phyloP scores from a whole-genome alignment of 2,113 vertebrate genomes.

The Forbesichthys agassizii region DNA sequence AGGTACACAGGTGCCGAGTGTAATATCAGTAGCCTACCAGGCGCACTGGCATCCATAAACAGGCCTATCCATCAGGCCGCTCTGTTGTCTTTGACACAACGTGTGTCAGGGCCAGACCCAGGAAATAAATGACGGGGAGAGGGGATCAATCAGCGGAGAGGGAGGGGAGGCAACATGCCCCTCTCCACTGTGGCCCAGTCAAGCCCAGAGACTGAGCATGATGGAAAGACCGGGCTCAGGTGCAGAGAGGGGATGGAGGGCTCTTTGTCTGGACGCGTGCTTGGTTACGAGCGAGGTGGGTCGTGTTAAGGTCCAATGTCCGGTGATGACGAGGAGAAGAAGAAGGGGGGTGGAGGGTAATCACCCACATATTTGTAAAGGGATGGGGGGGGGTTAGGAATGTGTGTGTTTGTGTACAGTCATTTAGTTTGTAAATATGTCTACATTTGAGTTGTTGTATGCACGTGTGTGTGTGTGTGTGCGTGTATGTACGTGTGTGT shows the following conservation, averaged over 20 bases:
- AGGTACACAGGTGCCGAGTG: slow-evolving; percentile 76
- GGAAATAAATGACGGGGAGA: slow-evolving; percentile 76
- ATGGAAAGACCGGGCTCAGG: slow-evolving; percentile 77
- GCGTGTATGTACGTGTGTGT: background rate
- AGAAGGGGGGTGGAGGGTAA: background rate
- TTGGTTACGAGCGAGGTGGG: slow-evolving; percentile 56
- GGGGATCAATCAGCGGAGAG: slow-evolving; percentile 74
- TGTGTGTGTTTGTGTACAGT: slow-evolving; percentile 2
- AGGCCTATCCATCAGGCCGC: slow-evolving; percentile 77
- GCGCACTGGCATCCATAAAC: slow-evolving; percentile 75
- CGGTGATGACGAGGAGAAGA: slow-evolving; percentile 29
- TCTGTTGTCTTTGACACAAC: slow-evolving; percentile 66
- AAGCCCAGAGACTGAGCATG: slow-evolving; percentile 70
- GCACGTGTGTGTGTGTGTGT: background rate
- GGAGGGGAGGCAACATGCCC: slow-evolving; percentile 66
- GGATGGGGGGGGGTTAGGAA: background rate
- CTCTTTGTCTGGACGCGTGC: slow-evolving; percentile 64
- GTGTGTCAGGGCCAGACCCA: slow-evolving; percentile 67
- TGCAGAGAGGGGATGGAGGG: slow-evolving; percentile 53
- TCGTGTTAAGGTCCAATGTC: slow-evolving; percentile 52
- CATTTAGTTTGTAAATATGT: background rate
- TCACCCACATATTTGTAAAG: slow-evolving; percentile 28
- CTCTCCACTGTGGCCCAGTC: slow-evolving; percentile 64
- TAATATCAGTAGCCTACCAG: slow-evolving; percentile 75
- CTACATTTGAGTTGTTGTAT: background rate